phyloP scores from a whole-genome alignment of 2,888 invertebrate genomes.

The Chironomus tentans region DNA sequence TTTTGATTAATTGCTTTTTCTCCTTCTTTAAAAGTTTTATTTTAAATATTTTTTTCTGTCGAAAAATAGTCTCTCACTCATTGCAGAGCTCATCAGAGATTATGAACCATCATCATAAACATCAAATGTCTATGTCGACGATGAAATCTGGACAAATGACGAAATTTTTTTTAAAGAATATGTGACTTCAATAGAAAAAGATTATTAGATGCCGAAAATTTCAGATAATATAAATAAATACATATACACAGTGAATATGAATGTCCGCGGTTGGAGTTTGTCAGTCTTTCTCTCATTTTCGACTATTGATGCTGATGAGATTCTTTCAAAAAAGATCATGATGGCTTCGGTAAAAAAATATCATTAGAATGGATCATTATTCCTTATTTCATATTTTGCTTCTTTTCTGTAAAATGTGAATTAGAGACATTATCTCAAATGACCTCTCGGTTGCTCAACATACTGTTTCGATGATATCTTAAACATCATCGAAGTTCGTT shows the following conservation, averaged over 20 bases:
- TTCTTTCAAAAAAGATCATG: not conserved
- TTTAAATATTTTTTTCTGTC: not conserved
- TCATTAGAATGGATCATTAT: constrained; percentile 8
- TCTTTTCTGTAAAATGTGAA: not conserved
- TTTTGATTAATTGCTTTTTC: constrained; percentile 36
- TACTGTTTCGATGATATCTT: no score
- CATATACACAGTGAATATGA: not conserved
- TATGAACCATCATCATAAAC: not conserved
- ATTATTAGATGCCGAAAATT: not conserved
- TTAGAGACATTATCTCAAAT: no score
- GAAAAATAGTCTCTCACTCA: not conserved
- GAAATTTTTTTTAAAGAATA: not conserved
- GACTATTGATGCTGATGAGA: not conserved
- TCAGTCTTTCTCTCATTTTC: not conserved
- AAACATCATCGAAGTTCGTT: no score
- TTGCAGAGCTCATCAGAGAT: not conserved
- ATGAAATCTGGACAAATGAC: not conserved
- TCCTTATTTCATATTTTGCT: not conserved
- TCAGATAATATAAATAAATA: not conserved
- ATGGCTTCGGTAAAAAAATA: not conserved
- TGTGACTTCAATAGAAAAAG: not conserved
- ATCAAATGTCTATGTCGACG: not conserved
- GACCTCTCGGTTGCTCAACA: no score
- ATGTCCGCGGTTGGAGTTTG: not conserved
- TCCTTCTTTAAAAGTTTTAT: no score